Percentiles rank a stretch among this genome's conserved stretches.
phyloP scores from a whole-genome alignment of 2,888 invertebrate genomes.

The Drosophila limbata region DNA sequence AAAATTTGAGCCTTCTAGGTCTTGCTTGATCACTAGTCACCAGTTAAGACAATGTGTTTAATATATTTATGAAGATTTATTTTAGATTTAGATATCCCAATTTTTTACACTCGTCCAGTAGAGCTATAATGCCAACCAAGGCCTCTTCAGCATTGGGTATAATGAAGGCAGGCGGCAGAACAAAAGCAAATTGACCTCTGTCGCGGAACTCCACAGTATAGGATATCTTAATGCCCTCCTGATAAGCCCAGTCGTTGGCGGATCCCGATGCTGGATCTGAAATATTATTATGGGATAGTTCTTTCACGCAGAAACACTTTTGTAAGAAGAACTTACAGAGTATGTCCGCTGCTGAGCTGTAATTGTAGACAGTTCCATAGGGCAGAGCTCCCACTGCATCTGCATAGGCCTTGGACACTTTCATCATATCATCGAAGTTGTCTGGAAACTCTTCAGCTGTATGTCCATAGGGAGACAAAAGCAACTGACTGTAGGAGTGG shows the following conservation, averaged over 20 bases:
- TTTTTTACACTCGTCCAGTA: conserved; percentile 83
- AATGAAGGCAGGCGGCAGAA: conserved; percentile 89
- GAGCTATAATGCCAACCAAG: conserved; percentile 85
- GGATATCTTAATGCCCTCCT: conserved; percentile 85
- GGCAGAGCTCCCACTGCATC: conserved; percentile 85
- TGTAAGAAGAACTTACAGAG: conserved; percentile 85
- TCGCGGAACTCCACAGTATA: conserved; percentile 87
- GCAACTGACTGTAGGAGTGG: conserved; percentile 88
- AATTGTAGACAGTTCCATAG: conserved; percentile 86
- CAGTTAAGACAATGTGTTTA: too few species aligned
- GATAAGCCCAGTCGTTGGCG: conserved; percentile 86
- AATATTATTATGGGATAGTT: neutral
- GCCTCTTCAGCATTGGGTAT: conserved; percentile 87
- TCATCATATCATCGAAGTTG: conserved; percentile 85
- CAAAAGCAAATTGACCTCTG: conserved; percentile 88
- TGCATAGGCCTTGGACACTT: conserved; percentile 86
- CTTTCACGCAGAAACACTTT: neutral
- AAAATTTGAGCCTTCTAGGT: too few species aligned
- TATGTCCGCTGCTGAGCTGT: conserved; percentile 86
- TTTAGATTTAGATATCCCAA: conserved; percentile 65
- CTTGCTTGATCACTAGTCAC: too few species aligned
- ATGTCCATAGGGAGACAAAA: conserved; percentile 87
- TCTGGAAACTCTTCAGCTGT: conserved; percentile 83
- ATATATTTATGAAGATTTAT: conserved; percentile 15
- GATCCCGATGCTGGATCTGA: conserved; percentile 84